phyloP scores from a whole-genome alignment of 1,140 invertebrate genomes.

The Calosoma granatense region DNA sequence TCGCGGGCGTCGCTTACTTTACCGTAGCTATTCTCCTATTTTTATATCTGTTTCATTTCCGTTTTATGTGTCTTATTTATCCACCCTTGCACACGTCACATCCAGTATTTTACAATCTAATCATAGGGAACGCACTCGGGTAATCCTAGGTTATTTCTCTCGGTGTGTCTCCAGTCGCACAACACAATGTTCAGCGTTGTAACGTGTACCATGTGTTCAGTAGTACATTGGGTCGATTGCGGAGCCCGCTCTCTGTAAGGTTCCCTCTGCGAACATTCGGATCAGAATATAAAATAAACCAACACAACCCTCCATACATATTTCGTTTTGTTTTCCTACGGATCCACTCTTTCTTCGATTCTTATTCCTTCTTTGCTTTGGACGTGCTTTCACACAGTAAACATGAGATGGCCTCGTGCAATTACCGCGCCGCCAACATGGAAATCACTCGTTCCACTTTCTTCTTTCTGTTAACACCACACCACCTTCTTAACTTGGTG shows the following conservation, averaged over 20 bases:
- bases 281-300: slow-evolving; percentile 37
- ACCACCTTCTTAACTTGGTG: no score
- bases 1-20: not conserved
- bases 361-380: slow-evolving; percentile 19
- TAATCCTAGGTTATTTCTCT: slow-evolving; percentile 37
- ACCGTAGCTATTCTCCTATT: slow-evolving; percentile 18
- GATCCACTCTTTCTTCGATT: slow-evolving; percentile 22
- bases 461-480: not conserved
- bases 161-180: slow-evolving; percentile 30
- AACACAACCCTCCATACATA: slow-evolving; percentile 24
- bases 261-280: slow-evolving; percentile 28
- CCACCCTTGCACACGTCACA: slow-evolving; percentile 36
- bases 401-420: slow-evolving; percentile 10
- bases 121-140: slow-evolving; percentile 37
- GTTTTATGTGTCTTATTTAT: slow-evolving; percentile 37
- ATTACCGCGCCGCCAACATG: not conserved
- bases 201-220: slow-evolving; percentile 18
- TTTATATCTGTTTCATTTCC: slow-evolving; percentile 37
- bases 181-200: slow-evolving; percentile 15
- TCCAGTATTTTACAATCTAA: slow-evolving; percentile 39
- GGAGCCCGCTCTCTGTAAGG: no score
- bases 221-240: slow-evolving; percentile 11
- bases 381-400: slow-evolving; percentile 23
- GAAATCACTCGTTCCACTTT: not conserved
- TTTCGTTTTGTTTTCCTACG: slow-evolving; percentile 28